Conservation (phyloP, 2,113 vertebrate genomes). For the Spermophilus dauricus region DNA sequence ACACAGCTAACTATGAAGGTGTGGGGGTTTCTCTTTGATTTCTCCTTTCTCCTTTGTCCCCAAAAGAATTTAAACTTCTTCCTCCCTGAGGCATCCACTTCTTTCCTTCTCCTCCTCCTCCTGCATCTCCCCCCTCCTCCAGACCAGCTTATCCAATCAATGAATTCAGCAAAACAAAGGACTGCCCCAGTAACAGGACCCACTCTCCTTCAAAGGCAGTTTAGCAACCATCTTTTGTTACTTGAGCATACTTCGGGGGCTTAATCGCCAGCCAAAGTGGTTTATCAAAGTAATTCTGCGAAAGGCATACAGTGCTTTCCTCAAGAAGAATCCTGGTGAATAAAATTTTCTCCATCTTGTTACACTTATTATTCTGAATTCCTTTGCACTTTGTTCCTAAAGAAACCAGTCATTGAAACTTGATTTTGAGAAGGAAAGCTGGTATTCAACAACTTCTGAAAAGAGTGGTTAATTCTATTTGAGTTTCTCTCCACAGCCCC, state of each 20-base stretch:
- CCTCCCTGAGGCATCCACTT: background rate
- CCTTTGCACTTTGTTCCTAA: conserved; percentile 80
- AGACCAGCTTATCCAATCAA: background rate
- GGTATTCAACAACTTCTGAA: conserved; percentile 78
- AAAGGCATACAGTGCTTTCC: conserved; percentile 68
- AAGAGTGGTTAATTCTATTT: conserved; percentile 84
- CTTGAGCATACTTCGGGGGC: conserved; percentile 64
- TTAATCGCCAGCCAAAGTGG: conserved; percentile 79
- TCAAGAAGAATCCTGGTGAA: conserved; percentile 73
- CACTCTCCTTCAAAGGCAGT: conserved; percentile 48
- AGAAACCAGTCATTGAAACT: conserved; percentile 79
- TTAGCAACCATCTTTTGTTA: conserved; percentile 71
- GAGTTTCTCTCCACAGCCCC: conserved; percentile 82
- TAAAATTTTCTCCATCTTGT: conserved; percentile 84
- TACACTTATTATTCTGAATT: conserved; percentile 82
- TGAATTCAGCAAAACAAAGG: conserved; percentile 73
- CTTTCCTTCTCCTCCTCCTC: background rate
- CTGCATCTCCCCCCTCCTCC: too few species aligned
- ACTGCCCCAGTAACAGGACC: background rate
- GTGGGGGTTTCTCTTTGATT: background rate
- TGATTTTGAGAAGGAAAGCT: conserved; percentile 82
- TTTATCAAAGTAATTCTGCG: conserved; percentile 82
- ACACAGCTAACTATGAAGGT: background rate
- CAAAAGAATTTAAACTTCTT: conserved; percentile 31
- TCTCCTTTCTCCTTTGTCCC: background rate